Conservation (phyloP, 2,888 invertebrate genomes). For the Tiliacea citrago region DNA sequence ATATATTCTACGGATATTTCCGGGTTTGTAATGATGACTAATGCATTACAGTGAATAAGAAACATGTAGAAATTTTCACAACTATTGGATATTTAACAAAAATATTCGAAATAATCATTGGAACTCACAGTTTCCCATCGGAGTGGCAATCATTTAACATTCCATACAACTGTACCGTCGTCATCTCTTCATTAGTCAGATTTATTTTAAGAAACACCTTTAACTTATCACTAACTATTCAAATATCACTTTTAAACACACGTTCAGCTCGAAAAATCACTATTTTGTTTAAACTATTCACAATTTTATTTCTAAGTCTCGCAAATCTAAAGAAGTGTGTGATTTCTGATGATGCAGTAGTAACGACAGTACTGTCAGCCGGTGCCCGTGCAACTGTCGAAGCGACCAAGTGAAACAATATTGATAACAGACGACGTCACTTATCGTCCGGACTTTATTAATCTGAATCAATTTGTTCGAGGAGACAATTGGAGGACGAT, state of each 20-base stretch:
- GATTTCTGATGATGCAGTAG: conserved; percentile 37
- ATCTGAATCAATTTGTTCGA: conserved; percentile 88
- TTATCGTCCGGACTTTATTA: conserved; percentile 86
- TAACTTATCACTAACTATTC: conserved; percentile 65
- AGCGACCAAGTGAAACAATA: conserved; percentile 81
- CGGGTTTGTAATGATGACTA: conserved; percentile 49
- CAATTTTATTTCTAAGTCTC: neutral
- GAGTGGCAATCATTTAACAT: conserved; percentile 81
- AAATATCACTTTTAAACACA: conserved; percentile 60
- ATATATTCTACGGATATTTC: conserved; percentile 19
- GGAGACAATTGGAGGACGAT: conserved; percentile 82
- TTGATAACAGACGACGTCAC: conserved; percentile 87
- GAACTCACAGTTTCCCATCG: conserved; percentile 89
- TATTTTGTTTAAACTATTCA: neutral
- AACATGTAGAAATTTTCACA: conserved; percentile 4
- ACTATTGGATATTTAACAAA: neutral
- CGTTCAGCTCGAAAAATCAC: conserved; percentile 36
- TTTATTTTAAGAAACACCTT: conserved; percentile 73
- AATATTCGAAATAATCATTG: neutral
- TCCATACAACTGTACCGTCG: conserved; percentile 75
- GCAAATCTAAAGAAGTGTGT: conserved; percentile 19
- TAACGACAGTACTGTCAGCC: conserved; percentile 73
- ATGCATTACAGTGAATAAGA: conserved; percentile 23
- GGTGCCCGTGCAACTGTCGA: conserved; percentile 81
- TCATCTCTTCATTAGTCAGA: conserved; percentile 85